Percentiles rank a stretch among this genome's conserved stretches.
These are phyloP conservation scores for Mus caroli DNA, from an alignment of 2,797 vertebrate genomes.

Conservation along the genomic window DNA sequence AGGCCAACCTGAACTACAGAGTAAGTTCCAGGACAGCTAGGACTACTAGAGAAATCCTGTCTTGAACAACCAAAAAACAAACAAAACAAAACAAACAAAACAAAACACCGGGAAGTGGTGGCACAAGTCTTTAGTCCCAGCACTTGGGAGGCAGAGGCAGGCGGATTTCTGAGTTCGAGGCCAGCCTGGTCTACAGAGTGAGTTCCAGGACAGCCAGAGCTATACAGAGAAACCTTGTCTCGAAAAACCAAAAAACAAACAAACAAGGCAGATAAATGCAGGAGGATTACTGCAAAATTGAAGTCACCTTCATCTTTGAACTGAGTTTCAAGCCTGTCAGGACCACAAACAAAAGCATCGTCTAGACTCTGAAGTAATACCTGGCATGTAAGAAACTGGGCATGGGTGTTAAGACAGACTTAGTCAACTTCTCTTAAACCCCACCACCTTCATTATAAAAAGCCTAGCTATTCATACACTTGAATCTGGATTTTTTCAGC, in stretches of 20 bases:
- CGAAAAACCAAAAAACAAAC: background rate
- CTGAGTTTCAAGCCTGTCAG: background rate
- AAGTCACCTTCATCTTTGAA: background rate
- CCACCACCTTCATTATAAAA: background rate
- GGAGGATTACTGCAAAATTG: background rate
- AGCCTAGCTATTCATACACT: background rate
- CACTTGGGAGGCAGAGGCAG: background rate
- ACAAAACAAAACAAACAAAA: no score
- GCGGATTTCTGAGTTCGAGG: background rate
- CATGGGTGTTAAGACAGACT: background rate
- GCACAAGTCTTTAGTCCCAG: background rate
- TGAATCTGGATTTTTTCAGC: constrained; percentile 1
- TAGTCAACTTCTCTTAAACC: background rate
- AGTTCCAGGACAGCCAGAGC: background rate
- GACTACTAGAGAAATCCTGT: background rate
- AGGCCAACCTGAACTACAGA: background rate
- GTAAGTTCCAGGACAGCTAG: background rate
- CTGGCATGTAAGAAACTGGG: background rate
- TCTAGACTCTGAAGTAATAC: background rate
- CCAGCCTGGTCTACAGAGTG: background rate
- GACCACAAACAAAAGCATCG: background rate
- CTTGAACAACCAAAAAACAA: background rate
- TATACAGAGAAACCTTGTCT: background rate
- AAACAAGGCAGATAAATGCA: background rate
- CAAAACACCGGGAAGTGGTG: accelerated